Evolutionary conservation across 2,797 vertebrate genomes (phyloP), one percentile per base, ranked within the genome.

Genomic region (Melanotaenia nigrans): DNA sequence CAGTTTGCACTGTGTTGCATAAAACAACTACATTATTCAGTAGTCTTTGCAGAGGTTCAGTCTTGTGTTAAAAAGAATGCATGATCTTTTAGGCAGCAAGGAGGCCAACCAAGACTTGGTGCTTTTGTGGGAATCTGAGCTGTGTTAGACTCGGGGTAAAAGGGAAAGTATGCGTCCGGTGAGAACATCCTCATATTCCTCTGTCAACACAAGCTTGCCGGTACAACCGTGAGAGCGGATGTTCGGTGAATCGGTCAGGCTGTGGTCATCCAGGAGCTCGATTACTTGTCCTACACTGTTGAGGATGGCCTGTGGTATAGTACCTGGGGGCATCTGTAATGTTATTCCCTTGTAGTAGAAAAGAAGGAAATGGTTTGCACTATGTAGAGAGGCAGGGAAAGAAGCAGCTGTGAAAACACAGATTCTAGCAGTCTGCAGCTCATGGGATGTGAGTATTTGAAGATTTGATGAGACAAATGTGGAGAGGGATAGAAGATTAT

Each of bases 331-430:
- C 79, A 83, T 77, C 75, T 79, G 77, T 57, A 47, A 63, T 87
- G 78, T 85, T 90, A 73, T 87, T 89, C 72, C 84, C 59, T 55
- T 79, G 69, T 72, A 79, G 71, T 57, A 56, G 71, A 79, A 83
- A 66, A 70, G 71, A 71, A 81, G 81, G 83, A 87, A 90, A 88
- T 68, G 69, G 72, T 84, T 77, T 75, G 58, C 51, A 81, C 71
- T 69, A 55, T 25, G 22, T 24, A 72, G 74, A 76, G 61, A 73
- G 68, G 78, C 53, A 71, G 78, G 83, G 66, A 85, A 87, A 78
- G 59, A 61, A 70, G 85, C 92, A 92, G 91, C 93, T 94, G 92
- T 87, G 69, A 83, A 93, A 94, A 92, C 87, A 91, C 51, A 38
- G 76, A 64, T 58, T 77, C 47, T 57, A 73, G 73, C 74, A 67